Evolutionary conservation across 2,888 invertebrate genomes (phyloP).

Genomic region (Erebia epiphron): DNA sequence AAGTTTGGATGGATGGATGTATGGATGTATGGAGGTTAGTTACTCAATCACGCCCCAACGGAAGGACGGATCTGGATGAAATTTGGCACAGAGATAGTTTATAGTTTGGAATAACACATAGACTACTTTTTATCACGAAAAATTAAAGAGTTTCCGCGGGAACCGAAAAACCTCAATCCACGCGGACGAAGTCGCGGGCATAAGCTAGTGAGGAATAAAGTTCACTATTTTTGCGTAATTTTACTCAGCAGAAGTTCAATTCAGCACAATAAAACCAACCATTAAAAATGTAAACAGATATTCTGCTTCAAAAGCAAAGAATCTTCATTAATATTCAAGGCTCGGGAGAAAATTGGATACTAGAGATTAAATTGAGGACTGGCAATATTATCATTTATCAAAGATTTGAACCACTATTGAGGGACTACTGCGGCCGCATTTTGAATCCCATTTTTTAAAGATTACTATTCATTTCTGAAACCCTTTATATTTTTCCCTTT

Average conservation of each 20-base stretch:
- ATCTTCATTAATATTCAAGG: constrained; percentile 70
- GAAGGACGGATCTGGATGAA: no score
- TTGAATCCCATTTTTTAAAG: neutral
- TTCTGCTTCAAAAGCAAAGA: constrained; percentile 39
- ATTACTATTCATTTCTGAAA: neutral
- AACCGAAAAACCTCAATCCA: no score
- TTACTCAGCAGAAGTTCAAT: neutral
- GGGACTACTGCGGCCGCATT: neutral
- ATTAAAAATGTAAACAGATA: constrained; percentile 42
- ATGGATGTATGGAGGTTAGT: no score
- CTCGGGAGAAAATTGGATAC: constrained; percentile 62
- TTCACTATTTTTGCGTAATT: neutral
- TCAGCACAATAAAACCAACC: constrained; percentile 5
- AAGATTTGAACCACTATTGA: constrained; percentile 22
- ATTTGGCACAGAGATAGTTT: no score
- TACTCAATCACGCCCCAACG: no score
- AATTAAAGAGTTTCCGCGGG: no score
- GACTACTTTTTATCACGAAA: no score
- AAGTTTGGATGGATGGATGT: no score
- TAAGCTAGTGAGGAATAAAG: no score
- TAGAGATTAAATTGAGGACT: constrained; percentile 63
- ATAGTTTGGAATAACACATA: no score
- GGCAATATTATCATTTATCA: constrained; percentile 53
- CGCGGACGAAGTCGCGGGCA: no score
- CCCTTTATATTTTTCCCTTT: neutral